phyloP scores from a whole-genome alignment of 2,797 vertebrate species.

The Spea hammondii region DNA sequence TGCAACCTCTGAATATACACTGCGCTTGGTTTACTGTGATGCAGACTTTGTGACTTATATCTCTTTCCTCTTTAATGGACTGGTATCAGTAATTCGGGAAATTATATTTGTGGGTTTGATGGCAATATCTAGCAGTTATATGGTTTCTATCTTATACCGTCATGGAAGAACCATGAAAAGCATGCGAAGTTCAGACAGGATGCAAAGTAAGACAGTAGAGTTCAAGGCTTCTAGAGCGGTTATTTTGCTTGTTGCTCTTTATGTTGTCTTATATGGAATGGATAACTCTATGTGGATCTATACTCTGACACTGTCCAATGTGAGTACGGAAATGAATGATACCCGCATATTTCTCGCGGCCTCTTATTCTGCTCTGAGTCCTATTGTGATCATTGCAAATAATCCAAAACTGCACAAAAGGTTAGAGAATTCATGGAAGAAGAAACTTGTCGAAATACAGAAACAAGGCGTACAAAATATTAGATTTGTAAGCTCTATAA shows the following conservation, averaged over 20 bases:
- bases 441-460: conserved; percentile 1
- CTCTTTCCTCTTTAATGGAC: conserved; percentile 16
- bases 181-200: conserved; percentile 11
- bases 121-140: conserved; percentile 70
- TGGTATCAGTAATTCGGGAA: conserved; percentile 24
- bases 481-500: not conserved
- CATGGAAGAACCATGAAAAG: conserved; percentile 16
- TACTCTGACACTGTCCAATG: conserved; percentile 25
- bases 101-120: conserved; percentile 68
- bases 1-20: conserved; percentile 16
- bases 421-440: not conserved
- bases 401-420: conserved; percentile 20
- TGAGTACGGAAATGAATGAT: conserved; percentile 15
- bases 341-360: conserved; percentile 32
- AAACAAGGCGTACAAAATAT: conserved; percentile 13
- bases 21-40: conserved; percentile 27
- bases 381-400: conserved; percentile 33
- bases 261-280: conserved; percentile 32
- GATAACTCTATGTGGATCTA: conserved; percentile 49
- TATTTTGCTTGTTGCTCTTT: conserved; percentile 29
- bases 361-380: conserved; percentile 38
- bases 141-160: conserved; percentile 4
- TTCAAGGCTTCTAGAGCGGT: conserved; percentile 39
- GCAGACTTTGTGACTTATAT: conserved; percentile 17
- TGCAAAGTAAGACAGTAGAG: conserved; percentile 16